phyloP scores from a whole-genome alignment of 2,113 vertebrate species.

The Narcine bancroftii region DNA sequence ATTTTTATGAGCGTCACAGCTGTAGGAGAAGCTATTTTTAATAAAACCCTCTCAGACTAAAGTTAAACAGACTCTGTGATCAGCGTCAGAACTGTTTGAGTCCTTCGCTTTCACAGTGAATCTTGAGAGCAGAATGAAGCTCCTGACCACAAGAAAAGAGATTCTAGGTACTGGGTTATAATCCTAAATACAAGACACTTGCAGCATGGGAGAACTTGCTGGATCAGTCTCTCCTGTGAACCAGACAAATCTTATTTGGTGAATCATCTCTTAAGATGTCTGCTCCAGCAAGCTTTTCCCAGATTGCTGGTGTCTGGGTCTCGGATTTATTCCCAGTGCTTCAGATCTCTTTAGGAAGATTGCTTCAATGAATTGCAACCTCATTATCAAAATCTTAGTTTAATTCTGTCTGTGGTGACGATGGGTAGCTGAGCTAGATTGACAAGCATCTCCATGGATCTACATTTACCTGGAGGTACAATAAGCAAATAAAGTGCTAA shows the following conservation, averaged over 20 bases:
- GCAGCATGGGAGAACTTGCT: neutral
- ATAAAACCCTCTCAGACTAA: constrained; percentile 32
- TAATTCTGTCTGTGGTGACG: neutral
- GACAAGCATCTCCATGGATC: neutral
- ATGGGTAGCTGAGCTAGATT: neutral
- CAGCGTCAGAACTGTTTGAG: constrained; percentile 15
- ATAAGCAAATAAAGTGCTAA: neutral
- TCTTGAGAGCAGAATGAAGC: neutral
- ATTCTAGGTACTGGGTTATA: neutral
- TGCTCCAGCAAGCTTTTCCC: neutral
- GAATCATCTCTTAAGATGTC: constrained; percentile 20
- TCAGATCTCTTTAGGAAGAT: neutral
- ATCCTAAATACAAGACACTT: constrained; percentile 22
- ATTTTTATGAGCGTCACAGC: constrained; percentile 28
- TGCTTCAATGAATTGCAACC: constrained; percentile 24
- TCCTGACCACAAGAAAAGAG: neutral
- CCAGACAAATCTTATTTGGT: constrained; percentile 12
- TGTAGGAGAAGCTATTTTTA: constrained; percentile 35
- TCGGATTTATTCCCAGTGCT: neutral
- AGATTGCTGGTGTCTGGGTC: neutral
- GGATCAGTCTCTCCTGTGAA: neutral
- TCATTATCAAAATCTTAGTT: constrained; percentile 2
- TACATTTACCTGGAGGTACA: neutral
- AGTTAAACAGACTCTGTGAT: constrained; percentile 18
- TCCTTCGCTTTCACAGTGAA: constrained; percentile 4